A percentile compares a stretch with the other conserved stretches of the same genome.
These are phyloP conservation scores for Smittia aterrima DNA, from an alignment of 2,888 invertebrate species.

Conservation along the genomic window DNA sequence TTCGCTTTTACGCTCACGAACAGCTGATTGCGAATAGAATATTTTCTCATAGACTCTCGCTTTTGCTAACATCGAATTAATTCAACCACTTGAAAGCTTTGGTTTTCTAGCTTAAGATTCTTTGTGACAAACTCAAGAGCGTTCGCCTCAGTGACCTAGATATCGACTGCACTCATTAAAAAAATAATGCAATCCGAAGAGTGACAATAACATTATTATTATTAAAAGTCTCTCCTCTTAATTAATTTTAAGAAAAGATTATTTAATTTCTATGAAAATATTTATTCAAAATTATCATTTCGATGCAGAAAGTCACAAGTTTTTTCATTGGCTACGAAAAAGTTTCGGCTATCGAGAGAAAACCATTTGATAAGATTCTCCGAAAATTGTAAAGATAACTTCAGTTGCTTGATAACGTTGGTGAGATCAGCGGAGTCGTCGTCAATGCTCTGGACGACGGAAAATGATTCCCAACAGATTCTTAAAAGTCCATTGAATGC, in stretches of 20 bases:
- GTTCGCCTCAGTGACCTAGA: too few relatives aligned
- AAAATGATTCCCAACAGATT: background rate
- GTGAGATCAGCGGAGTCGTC: background rate
- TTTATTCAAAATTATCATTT: background rate
- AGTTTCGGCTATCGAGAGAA: background rate
- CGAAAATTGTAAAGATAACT: background rate
- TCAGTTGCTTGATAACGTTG: background rate
- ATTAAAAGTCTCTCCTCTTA: too few relatives aligned
- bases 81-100: too few relatives aligned
- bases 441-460: background rate
- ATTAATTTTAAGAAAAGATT: too few relatives aligned
- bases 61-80: too few relatives aligned
- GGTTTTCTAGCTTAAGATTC: too few relatives aligned
- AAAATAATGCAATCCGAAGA: too few relatives aligned
- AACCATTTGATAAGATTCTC: background rate
- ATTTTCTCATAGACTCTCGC: too few relatives aligned
- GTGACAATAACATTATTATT: too few relatives aligned
- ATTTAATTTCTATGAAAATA: too few relatives aligned
- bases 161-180: too few relatives aligned
- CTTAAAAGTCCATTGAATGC: background rate
- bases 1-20: background rate
- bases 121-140: too few relatives aligned
- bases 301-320: background rate
- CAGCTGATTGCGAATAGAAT: background rate
- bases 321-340: background rate